phyloP scores from a whole-genome alignment of 2,888 invertebrate species.

The Anorthoa munda region DNA sequence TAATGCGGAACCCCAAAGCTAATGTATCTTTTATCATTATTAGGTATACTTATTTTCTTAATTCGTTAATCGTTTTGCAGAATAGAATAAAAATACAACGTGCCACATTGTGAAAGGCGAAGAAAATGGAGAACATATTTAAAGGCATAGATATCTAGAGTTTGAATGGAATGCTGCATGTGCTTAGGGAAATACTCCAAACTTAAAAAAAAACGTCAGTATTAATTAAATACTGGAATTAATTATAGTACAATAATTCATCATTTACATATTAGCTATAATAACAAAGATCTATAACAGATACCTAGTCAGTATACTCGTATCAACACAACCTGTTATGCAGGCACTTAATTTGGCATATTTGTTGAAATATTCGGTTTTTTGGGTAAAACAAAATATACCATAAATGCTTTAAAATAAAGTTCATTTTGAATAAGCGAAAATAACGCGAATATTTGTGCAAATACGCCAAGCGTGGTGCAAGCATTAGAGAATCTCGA shows the following conservation, averaged over 20 bases:
- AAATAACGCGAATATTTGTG: slow-evolving; percentile 11
- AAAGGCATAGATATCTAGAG: slow-evolving; percentile 42
- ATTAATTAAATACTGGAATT: slow-evolving; percentile 36
- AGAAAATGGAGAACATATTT: slow-evolving; percentile 34
- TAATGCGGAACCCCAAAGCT: slow-evolving; percentile 31
- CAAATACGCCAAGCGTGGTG: slow-evolving; percentile 19
- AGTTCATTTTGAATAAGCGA: neutral
- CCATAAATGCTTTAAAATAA: neutral
- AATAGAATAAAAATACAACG: slow-evolving; percentile 7
- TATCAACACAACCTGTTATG: slow-evolving; percentile 60
- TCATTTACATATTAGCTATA: slow-evolving; percentile 41
- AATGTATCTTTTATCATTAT: neutral
- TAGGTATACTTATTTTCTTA: neutral
- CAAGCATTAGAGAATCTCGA: slow-evolving; percentile 43
- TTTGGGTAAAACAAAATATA: slow-evolving; percentile 6
- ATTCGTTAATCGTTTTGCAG: slow-evolving; percentile 17
- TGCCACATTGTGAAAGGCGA: slow-evolving; percentile 9
- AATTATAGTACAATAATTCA: slow-evolving; percentile 38
- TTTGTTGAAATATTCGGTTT: slow-evolving; percentile 13
- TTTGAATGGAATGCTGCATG: slow-evolving; percentile 62
- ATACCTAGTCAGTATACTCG: slow-evolving; percentile 56
- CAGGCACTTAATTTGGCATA: slow-evolving; percentile 15
- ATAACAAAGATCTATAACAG: slow-evolving; percentile 39
- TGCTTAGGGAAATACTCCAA: slow-evolving; percentile 34
- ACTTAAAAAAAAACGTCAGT: slow-evolving; percentile 39